phyloP scores from a whole-genome alignment of 1,140 invertebrate genomes.

The Spodoptera frugiperda region DNA sequence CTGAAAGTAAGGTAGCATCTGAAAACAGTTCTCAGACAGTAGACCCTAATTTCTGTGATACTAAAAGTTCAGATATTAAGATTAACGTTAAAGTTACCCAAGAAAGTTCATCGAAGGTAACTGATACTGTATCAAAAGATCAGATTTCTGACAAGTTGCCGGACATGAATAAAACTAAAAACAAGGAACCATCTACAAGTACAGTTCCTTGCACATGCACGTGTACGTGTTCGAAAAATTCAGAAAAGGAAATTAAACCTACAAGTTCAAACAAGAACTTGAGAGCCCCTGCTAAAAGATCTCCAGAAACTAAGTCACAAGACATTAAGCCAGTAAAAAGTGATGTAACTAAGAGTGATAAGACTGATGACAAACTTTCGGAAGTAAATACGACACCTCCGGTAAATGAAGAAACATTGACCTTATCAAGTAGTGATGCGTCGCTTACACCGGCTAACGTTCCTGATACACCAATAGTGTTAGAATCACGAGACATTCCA shows the following conservation, averaged over 20 bases:
- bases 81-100: not conserved
- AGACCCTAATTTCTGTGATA: not conserved
- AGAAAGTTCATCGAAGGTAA: not conserved
- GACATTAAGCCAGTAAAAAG: not conserved
- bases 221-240: conserved; percentile 1
- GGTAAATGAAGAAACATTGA: conserved; percentile 11
- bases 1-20: not conserved
- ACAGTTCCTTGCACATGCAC: not conserved
- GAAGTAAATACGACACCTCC: not conserved
- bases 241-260: not conserved
- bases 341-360: conserved; percentile 18
- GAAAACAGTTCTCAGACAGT: not conserved
- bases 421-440: not conserved
- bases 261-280: conserved; percentile 6
- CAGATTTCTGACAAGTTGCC: not conserved
- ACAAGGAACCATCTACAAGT: not conserved
- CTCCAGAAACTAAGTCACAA: conserved; percentile 14
- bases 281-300: not conserved
- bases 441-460: conserved; percentile 7
- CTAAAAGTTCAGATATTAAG: not conserved
- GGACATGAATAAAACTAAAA: not conserved
- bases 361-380: conserved; percentile 20
- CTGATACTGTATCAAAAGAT: not conserved
- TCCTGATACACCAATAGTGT: conserved; percentile 42
- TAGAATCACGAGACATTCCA: conserved; percentile 66